Evolutionary conservation across 2,113 vertebrate species (phyloP).

Genomic region (Colaptes auratus): DNA sequence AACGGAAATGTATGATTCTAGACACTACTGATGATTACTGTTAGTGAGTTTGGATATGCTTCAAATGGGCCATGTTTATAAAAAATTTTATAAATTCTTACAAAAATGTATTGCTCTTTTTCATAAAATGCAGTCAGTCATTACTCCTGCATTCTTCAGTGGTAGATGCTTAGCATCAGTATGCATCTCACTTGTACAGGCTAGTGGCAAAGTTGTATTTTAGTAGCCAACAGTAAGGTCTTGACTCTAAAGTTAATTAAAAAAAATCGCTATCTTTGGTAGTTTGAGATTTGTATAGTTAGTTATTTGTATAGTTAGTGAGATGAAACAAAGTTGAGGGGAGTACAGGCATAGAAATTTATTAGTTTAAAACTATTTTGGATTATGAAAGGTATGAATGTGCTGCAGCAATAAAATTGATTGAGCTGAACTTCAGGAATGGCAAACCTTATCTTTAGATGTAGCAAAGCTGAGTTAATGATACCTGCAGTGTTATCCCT

Average conservation of each 20-base stretch:
- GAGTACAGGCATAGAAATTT: neutral
- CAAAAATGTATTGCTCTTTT: no score
- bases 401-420: neutral
- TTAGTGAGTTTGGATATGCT: neutral
- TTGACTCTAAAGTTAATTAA: neutral
- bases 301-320: neutral
- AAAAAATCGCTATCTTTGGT: neutral
- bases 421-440: neutral
- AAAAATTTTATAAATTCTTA: no score
- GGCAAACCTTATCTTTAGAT: neutral
- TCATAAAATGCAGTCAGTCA: no score
- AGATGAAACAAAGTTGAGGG: neutral
- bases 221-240: neutral
- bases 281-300: neutral
- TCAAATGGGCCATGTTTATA: neutral
- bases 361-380: neutral
- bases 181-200: neutral
- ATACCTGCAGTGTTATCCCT: neutral
- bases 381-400: neutral
- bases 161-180: neutral
- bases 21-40: neutral
- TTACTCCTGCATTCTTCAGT: neutral
- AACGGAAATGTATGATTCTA: neutral
- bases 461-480: neutral
- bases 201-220: neutral